These are phyloP conservation scores for Notocelia uddmanniana DNA, from an alignment of 2,888 invertebrate genomes.

Conservation along the genomic window DNA sequence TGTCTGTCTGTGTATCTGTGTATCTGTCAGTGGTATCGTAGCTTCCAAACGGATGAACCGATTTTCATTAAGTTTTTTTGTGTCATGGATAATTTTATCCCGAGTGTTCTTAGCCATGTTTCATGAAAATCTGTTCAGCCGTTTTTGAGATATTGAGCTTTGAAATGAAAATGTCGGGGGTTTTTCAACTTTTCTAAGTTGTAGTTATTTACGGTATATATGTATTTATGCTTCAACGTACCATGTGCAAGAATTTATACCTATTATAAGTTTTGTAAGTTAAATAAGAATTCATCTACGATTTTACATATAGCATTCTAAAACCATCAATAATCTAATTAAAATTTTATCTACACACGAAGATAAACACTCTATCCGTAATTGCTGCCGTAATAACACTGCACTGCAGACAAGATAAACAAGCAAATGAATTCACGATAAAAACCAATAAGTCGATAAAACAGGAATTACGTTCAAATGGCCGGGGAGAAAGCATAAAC, in stretches of 20 bases:
- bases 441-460: slow-evolving; percentile 74
- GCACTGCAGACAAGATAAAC: slow-evolving; percentile 66
- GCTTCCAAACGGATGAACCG: too few species aligned
- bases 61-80: too few species aligned
- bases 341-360: slow-evolving; percentile 37
- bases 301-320: background rate
- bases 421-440: slow-evolving; percentile 69
- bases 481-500: slow-evolving; percentile 56
- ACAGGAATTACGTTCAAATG: slow-evolving; percentile 54
- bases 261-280: background rate
- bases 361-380: slow-evolving; percentile 35
- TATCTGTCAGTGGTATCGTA: too few species aligned
- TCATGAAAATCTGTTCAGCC: too few species aligned
- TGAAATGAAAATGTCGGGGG: too few species aligned
- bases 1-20: too few species aligned
- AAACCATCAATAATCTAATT: background rate
- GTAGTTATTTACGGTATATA: too few species aligned
- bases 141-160: too few species aligned
- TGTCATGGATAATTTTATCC: too few species aligned
- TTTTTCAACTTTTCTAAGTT: too few species aligned
- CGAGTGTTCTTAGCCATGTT: too few species aligned
- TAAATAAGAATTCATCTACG: background rate
- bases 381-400: slow-evolving; percentile 59
- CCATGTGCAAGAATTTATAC: background rate
- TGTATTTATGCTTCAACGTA: background rate